phyloP scores from a whole-genome alignment of 2,113 vertebrate species.

The Notothenia rossii region DNA sequence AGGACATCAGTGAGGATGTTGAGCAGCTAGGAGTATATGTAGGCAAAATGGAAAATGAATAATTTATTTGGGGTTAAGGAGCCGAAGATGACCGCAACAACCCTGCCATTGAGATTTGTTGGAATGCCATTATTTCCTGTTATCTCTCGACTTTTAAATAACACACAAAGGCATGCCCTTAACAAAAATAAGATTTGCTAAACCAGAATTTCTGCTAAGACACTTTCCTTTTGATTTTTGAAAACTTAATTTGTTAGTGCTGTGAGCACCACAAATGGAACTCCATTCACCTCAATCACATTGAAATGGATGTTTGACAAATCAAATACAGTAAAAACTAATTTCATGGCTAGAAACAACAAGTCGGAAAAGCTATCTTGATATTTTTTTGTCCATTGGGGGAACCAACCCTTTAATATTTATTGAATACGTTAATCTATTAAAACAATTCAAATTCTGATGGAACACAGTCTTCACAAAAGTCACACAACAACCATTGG shows the following conservation, averaged over 20 bases:
- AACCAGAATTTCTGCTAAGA: not conserved
- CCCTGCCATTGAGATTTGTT: not conserved
- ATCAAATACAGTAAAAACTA: no score
- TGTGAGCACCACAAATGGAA: not conserved
- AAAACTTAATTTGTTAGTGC: not conserved
- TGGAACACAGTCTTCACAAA: not conserved
- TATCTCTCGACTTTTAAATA: not conserved
- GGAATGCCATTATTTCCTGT: not conserved
- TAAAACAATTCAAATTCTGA: not conserved
- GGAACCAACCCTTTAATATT: not conserved
- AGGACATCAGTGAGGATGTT: slow-evolving; percentile 13
- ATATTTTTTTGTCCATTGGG: not conserved
- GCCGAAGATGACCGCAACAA: not conserved
- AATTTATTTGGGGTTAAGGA: not conserved
- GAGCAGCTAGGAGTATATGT: not conserved
- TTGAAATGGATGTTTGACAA: no score
- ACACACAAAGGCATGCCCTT: not conserved
- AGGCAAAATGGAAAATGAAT: not conserved
- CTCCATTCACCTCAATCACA: not conserved
- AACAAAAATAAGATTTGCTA: not conserved
- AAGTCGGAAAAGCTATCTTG: not conserved
- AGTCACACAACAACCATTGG: not conserved
- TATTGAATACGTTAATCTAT: not conserved
- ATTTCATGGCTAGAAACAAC: not conserved
- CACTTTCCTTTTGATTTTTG: no score